Conservation (phyloP, 2,888 invertebrate species). For the Troglohyphantes excavatus region DNA sequence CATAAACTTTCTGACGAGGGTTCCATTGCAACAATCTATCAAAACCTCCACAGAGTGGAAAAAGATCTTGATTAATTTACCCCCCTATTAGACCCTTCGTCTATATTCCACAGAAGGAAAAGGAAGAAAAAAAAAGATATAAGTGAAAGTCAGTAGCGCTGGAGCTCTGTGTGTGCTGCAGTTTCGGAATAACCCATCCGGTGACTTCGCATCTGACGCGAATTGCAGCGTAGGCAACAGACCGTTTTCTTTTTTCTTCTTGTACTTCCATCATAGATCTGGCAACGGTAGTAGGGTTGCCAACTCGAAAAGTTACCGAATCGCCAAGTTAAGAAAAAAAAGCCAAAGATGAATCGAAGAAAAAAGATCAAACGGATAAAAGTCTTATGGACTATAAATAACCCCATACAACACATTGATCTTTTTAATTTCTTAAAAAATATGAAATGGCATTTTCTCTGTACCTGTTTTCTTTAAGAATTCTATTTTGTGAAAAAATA, state of each 20-base stretch:
- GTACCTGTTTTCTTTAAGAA: too few relatives aligned
- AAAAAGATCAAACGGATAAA: too few relatives aligned
- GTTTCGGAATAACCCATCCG: background rate
- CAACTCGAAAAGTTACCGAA: too few relatives aligned
- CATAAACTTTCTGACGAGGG: conserved; percentile 19
- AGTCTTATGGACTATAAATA: too few relatives aligned
- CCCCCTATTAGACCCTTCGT: conserved; percentile 27
- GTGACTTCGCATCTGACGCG: conserved; percentile 32
- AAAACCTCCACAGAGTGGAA: conserved; percentile 48
- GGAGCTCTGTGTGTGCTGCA: background rate
- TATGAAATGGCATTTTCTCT: too few relatives aligned
- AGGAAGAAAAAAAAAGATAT: background rate
- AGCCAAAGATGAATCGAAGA: too few relatives aligned
- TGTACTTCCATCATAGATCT: background rate
- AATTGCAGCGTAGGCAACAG: conserved; percentile 21
- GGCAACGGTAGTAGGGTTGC: background rate
- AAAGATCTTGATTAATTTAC: conserved; percentile 49
- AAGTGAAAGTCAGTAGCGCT: background rate
- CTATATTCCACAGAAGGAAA: background rate
- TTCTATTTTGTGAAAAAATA: too few relatives aligned
- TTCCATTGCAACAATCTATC: conserved; percentile 41
- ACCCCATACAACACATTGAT: too few relatives aligned
- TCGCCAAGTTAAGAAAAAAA: too few relatives aligned
- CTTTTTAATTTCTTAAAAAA: too few relatives aligned
- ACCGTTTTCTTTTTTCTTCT: conserved; percentile 39